Base-by-base conservation (phyloP, 2,797 vertebrate genomes). In the Acanthornis magna region DNA sequence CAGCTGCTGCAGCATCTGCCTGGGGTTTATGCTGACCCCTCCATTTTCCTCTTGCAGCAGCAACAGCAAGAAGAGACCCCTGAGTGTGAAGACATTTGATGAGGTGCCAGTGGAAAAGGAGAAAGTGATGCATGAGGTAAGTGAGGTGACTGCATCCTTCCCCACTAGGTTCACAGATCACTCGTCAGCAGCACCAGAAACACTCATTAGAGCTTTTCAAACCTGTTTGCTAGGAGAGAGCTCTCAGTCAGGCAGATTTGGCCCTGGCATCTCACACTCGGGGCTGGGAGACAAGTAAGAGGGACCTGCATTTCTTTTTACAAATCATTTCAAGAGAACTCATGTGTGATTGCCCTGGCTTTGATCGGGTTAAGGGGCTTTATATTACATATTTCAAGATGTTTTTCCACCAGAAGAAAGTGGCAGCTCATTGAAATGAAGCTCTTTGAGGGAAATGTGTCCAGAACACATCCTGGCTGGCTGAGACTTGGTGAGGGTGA, bases 41-140 rank as follows among this genome's bases (percentile, higher is more conserved):
- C 30, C 3, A 36, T 45, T 83, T 63, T 63, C 50, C 93, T 71
- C 97, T 95, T 73, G 38, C 96, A 99, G 98, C 91, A 98, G 70
- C 87, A 96, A 96, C 96, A 97, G 98, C 93, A 98, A 99, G 97
- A 98, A 98, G 96, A 98, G 98, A 78, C 99, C 99, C 13, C 97
- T 97, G 65, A 99, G 98, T 73, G 98, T 99, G 95, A 99, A 99
- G 97, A 99, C 98, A 8, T 99, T 99, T 84, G 98, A 99, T 86
- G 98, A 99, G 88, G 98, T 99, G 89, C 98, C 98, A 73, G 98
- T 98, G 97, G 98, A 98, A 92, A 98, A 97, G 27, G 98, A 98
- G 94, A 97, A 98, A 92, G 97, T 98, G 88, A 96, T 94, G 73
- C 97, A 98, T 22, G 98, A 98, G 98, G 99, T 99, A 94, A 98